Evolutionary conservation across 2,797 vertebrate genomes (phyloP).

Genomic region (Ptychadena robeensis): DNA sequence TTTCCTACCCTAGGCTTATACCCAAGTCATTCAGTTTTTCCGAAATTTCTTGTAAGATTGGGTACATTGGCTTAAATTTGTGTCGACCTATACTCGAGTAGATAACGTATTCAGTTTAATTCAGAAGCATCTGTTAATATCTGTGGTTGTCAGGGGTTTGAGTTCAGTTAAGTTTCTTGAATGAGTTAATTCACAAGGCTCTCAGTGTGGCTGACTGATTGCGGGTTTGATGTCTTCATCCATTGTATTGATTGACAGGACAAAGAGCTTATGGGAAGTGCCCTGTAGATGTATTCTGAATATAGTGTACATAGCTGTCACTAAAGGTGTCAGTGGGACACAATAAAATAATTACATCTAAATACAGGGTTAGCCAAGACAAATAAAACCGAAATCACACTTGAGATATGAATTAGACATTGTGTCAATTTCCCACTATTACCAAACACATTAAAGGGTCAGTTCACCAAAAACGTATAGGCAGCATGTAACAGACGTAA

Average conservation of each 20-base stretch:
- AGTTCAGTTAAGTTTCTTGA: background rate
- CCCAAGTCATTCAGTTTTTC: no score
- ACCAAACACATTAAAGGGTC: slow-evolving; percentile 13
- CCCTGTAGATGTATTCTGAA: slow-evolving; percentile 33
- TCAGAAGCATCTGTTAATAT: background rate
- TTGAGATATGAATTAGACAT: slow-evolving; percentile 4
- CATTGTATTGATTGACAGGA: slow-evolving; percentile 46
- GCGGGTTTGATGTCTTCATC: slow-evolving; percentile 29
- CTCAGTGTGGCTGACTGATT: slow-evolving; percentile 42
- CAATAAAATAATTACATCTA: slow-evolving; percentile 33
- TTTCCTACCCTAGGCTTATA: no score
- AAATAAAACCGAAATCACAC: slow-evolving; percentile 2
- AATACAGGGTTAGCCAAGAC: slow-evolving; percentile 40
- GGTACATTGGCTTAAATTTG: no score
- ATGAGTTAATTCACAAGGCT: slow-evolving; percentile 16
- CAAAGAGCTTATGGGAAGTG: slow-evolving; percentile 35
- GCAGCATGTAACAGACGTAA: no score
- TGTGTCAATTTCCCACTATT: slow-evolving; percentile 12
- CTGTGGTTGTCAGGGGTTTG: background rate
- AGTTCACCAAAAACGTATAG: background rate
- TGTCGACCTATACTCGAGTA: background rate
- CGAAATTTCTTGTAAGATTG: no score
- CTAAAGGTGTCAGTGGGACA: slow-evolving; percentile 34
- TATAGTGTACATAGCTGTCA: slow-evolving; percentile 41
- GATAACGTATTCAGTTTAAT: background rate